Percentiles rank a stretch among this genome's conserved stretches.
Conservation (phyloP, 2,888 invertebrate species). For the Heteropelma amictum region DNA sequence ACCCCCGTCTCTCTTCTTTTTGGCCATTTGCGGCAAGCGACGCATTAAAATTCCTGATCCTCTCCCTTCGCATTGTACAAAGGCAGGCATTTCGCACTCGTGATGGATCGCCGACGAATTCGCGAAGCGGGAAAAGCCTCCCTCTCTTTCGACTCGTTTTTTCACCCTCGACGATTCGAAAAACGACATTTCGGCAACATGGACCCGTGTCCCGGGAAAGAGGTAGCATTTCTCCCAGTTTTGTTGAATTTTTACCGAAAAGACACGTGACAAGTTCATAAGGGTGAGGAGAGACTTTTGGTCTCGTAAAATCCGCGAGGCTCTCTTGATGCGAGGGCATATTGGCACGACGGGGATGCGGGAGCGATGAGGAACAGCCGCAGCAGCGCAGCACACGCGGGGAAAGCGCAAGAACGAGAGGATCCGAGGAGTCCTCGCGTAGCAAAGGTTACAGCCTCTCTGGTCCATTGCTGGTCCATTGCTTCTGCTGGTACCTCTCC, state of each 20-base stretch:
- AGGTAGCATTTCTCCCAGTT: no score
- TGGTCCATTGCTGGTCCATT: slow-evolving; percentile 35
- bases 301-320: no score
- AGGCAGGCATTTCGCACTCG: slow-evolving; percentile 64
- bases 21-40: slow-evolving; percentile 64
- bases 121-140: slow-evolving; percentile 49
- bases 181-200: no score
- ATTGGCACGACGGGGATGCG: slow-evolving; percentile 76
- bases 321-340: slow-evolving; percentile 72
- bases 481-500: slow-evolving; percentile 37
- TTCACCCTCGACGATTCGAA: neutral
- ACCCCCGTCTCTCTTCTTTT: neutral
- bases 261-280: no score
- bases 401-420: slow-evolving; percentile 62
- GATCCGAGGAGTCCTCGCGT: slow-evolving; percentile 41
- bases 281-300: no score
- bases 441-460: slow-evolving; percentile 38
- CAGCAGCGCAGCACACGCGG: neutral
- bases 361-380: slow-evolving; percentile 8
- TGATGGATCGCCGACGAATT: slow-evolving; percentile 69
- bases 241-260: no score
- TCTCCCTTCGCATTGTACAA: slow-evolving; percentile 59
- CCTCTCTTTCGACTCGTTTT: neutral
- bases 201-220: no score
- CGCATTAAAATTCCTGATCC: slow-evolving; percentile 77